A percentile compares a stretch with the other conserved stretches of the same genome.
phyloP scores from a whole-genome alignment of 2,113 vertebrate genomes.

The Semicossyphus pulcher region DNA sequence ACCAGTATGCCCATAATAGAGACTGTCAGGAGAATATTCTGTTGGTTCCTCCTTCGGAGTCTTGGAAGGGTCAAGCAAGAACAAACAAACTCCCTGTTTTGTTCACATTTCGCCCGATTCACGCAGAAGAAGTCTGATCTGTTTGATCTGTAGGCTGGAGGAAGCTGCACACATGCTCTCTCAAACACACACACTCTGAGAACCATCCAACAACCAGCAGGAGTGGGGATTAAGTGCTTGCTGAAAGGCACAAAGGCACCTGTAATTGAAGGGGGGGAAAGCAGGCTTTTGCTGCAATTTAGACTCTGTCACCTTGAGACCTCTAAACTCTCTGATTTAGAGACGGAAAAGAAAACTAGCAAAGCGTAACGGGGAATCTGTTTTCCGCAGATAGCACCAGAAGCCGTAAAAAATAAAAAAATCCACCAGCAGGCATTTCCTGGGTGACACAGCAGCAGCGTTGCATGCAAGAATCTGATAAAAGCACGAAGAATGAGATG shows the following conservation, averaged over 20 bases:
- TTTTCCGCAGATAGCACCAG: conserved; percentile 37
- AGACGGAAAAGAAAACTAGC: conserved; percentile 39
- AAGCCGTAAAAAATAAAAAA: neutral
- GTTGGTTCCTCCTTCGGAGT: conserved; percentile 39
- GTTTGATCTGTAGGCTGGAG: neutral
- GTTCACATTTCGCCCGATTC: conserved; percentile 24
- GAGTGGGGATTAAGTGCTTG: conserved; percentile 28
- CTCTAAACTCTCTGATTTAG: conserved; percentile 11
- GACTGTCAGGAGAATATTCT: conserved; percentile 9
- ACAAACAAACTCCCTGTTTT: conserved; percentile 36
- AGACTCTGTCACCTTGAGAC: neutral
- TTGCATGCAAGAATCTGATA: conserved; percentile 21
- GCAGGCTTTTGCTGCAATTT: neutral
- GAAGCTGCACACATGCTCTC: neutral
- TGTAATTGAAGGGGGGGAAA: conserved; percentile 12
- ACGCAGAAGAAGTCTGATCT: neutral
- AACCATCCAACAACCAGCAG: neutral
- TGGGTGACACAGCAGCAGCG: conserved; percentile 11
- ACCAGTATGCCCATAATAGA: neutral
- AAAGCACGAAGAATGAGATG: conserved; percentile 20
- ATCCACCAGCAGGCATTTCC: conserved; percentile 27
- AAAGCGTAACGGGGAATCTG: conserved; percentile 26
- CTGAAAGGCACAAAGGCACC: conserved; percentile 49
- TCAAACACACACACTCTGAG: neutral
- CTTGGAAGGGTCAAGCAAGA: conserved; percentile 8